Percentiles rank a stretch among this genome's conserved stretches.
phyloP scores from a whole-genome alignment of 2,797 vertebrate species.

The Thamnophis elegans region DNA sequence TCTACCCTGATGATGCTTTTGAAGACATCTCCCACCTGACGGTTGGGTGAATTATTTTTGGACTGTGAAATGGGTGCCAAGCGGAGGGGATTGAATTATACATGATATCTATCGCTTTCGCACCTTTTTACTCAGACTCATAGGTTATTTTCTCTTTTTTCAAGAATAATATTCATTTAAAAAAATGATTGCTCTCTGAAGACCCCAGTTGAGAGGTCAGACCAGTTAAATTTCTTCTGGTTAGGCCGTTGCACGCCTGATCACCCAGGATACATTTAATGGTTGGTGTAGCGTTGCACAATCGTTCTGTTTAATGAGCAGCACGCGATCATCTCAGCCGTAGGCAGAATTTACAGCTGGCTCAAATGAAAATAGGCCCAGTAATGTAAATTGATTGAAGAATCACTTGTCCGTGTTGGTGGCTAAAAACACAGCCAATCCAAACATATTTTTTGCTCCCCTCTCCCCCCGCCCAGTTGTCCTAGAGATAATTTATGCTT shows the following conservation, averaged over 20 bases:
- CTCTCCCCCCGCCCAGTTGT: background rate
- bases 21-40: no score
- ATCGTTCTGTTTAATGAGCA: conserved; percentile 63
- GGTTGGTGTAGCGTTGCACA: conserved; percentile 36
- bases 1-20: no score
- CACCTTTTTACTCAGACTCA: no score
- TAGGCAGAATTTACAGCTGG: conserved; percentile 29
- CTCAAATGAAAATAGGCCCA: conserved; percentile 29
- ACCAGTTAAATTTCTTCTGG: background rate
- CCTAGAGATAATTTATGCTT: background rate
- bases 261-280: conserved; percentile 14
- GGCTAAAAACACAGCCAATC: background rate
- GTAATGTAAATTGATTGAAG: conserved; percentile 21
- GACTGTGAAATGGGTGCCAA: no score
- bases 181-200: conserved; percentile 16
- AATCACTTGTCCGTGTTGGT: conserved; percentile 12
- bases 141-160: no score
- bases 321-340: conserved; percentile 29
- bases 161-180: background rate
- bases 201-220: conserved; percentile 37
- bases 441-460: background rate
- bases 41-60: no score
- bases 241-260: conserved; percentile 6
- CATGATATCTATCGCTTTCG: no score
- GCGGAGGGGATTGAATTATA: no score